Evolutionary conservation across 2,113 vertebrate species (phyloP), one percentile per base, ranked within the genome.

Genomic region (Rafetus swinhoei): DNA sequence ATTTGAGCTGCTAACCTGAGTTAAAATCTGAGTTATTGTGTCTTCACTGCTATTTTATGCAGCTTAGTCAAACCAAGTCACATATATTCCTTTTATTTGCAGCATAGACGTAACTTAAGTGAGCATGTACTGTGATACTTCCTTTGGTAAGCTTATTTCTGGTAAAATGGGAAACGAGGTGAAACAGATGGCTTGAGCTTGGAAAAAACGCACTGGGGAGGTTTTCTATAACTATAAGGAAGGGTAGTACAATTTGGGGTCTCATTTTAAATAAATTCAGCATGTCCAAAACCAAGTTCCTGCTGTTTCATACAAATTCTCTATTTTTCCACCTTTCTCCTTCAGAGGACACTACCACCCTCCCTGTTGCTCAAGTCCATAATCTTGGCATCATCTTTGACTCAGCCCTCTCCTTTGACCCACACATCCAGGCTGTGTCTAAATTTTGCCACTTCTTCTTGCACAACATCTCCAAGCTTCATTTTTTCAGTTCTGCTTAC

Each of bases 401-500:
- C 83, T 90, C 89, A 65, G 87, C 9, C 16, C 65, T 72, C 9
- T 72, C n/a, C 93, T 65, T 93, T 90, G 92, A 79, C 84, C 94
- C 85, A 83, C 84, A 83, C 9, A 35, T 72, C n/a, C 65, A 13
- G 5, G 0, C 35, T 12, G 5, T 8, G 1, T 39, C 1, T 3
- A 50, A 84, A 3, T 56, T 6, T 0, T 25, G 0, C 88, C 54
- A 62, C 54, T 91, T 83, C 90, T 94, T 54, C 89, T 90, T 72
- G 65, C n/a, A 84, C 83, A 77, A 1, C 9, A 0, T 85, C 77
- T 87, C 90, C 82, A 2, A 0, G 32, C 24, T 52, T 35, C 77
- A 94, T 88, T 82, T 65, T 88, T 85, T 60, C 55, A 84, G 87
- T 80, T 72, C 1, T 88, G 95, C 88, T 92, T 82, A 95, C 72